These are phyloP conservation scores for Pammene fasciana DNA, from an alignment of 2,888 invertebrate species.

Conservation along the genomic window DNA sequence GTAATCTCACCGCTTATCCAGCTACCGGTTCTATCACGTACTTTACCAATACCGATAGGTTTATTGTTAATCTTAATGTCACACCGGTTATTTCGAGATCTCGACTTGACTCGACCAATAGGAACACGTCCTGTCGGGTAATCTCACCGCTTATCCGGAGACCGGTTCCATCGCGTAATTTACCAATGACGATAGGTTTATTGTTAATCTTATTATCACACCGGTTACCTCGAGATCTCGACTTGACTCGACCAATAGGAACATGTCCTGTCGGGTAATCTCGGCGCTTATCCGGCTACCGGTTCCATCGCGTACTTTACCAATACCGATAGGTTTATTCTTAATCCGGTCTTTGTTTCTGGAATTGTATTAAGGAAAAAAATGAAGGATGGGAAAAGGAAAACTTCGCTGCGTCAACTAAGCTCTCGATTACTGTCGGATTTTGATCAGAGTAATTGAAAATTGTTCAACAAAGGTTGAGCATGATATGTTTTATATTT, in stretches of 20 bases:
- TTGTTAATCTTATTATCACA: background rate
- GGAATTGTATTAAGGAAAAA: slow-evolving; percentile 4
- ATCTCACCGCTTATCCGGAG: too few species aligned
- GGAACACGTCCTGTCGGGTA: too few species aligned
- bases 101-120: too few species aligned
- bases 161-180: too few species aligned
- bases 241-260: background rate
- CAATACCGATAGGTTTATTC: slow-evolving; percentile 30
- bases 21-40: too few species aligned
- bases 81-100: too few species aligned
- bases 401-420: slow-evolving; percentile 5
- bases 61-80: too few species aligned
- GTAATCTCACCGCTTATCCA: too few species aligned
- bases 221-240: background rate
- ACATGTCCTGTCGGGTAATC: slow-evolving; percentile 9
- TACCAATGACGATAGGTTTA: too few species aligned
- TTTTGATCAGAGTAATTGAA: background rate
- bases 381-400: background rate
- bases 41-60: too few species aligned
- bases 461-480: background rate
- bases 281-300: slow-evolving; percentile 23
- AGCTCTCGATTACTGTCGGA: slow-evolving; percentile 2
- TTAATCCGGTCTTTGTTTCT: slow-evolving; percentile 32
- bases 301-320: slow-evolving; percentile 14
- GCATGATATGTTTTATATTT: too few species aligned